Evolutionary conservation across 1,140 invertebrate genomes (phyloP), one percentile per base, ranked within the genome.

Genomic region (Cyrtorhinus lividipennis): DNA sequence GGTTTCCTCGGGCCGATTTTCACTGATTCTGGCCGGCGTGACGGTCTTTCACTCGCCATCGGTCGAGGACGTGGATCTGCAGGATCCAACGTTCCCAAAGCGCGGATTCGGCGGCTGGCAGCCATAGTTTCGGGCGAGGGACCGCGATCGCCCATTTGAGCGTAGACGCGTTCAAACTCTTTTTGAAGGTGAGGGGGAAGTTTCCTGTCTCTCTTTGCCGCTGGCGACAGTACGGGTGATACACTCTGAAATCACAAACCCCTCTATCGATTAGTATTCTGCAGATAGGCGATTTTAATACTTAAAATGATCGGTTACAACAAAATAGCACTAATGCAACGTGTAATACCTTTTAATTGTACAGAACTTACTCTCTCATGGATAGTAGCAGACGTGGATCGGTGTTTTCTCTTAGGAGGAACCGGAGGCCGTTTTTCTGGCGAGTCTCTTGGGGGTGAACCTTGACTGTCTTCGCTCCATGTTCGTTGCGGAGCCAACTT

Each of bases 391-490:
- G n/a, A 38, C 30, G 5, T 26, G 24, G 23, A 13, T 2, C 46
- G 10, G 18, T 62, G 23, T 45, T 46, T 45, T 30, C 60, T 56
- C 24, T 62, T 65, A 22, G 64, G 64, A 13, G 57, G 63, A 22
- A 48, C 24, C 12, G 64, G 61, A 53, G 23, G 18, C 12, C 44
- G 60, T 22, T 58, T 26, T 26, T 26, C 23, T n/a, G 56, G 53
- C 5, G 30, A 20, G 10, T 56, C 26, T 27, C 60, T 59, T 20
- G 62, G 64, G 24, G 64, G 64, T n/a, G 64, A 65, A 2, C 58
- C 58, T 26, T 65, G 64, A 20, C 64, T 65, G 27, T 65, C 64
- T 26, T 65, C 64, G 56, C 64, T 65, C 64, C 64, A 65, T 15
- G 56, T 62, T 38, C 64, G 26, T 25, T 63, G 57, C 2, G 64